Evolutionary conservation across 2,113 vertebrate species (phyloP), one percentile per base, ranked within the genome.

Genomic region (Odontophorus gujanensis): DNA sequence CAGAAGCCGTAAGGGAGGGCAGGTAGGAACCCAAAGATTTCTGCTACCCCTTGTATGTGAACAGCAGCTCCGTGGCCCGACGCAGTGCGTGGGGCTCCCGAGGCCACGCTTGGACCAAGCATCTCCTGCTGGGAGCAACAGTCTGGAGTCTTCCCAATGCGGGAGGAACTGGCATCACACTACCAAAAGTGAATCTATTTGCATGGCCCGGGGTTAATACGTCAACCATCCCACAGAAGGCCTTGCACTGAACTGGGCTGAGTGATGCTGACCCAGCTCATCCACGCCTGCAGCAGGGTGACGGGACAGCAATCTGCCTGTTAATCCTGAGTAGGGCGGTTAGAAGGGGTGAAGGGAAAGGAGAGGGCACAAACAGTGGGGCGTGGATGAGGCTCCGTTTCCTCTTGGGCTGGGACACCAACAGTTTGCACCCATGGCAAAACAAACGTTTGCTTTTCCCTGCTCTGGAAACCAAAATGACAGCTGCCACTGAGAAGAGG

Each of bases 21-120:
- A 66, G 50, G 8, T 1, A 1, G 58, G 66, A 59, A 28, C 36
- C 13, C 42, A 21, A 40, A 28, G 42, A 9, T 12, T 11, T 26
- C 38, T 42, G 12, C 2, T 5, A 8, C 32, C 10, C 1, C 79
- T 5, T 11, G 0, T 2, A 47, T 13, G 0, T 3, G 6, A 24
- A 8, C 28, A 25, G 51, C n/a, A n/a, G 67, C 0, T 2, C 51
- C 7, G 2, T 2, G 36, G 38, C 26, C 36, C 2, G 9, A 8
- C 24, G 1, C 22, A 3, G 30, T 32, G 30, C 11, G 25, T 25
- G 5, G 18, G 38, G 32, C 8, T 3, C 1, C 26, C 8, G 38
- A 21, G 58, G 19, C n/a, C 36, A 6, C 1, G 2, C 28, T 2
- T 12, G 66, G 85, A 36, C 30, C 45, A 5, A 11, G n/a, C 3